Conservation (phyloP, 2,113 vertebrate genomes). For the Ceyx melanurus region DNA sequence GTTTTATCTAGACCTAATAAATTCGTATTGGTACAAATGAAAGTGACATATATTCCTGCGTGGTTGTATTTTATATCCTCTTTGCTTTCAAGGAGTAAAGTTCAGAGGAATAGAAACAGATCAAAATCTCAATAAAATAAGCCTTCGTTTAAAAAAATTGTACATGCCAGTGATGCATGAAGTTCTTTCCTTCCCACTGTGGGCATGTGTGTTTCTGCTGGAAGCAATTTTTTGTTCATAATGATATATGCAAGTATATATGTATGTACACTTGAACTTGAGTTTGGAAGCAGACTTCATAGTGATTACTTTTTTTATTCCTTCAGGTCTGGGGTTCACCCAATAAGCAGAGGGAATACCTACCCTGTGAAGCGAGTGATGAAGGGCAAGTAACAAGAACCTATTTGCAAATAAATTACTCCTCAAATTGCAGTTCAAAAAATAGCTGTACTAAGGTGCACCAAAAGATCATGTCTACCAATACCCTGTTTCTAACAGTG, state of each 20-base stretch:
- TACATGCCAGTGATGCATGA: neutral
- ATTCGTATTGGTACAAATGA: neutral
- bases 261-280: neutral
- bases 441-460: neutral
- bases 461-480: neutral
- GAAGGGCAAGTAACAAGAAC: neutral
- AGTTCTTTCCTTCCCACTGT: neutral
- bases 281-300: neutral
- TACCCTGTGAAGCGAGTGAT: neutral
- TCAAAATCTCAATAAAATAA: neutral
- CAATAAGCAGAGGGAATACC: neutral
- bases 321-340: neutral
- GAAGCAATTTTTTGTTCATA: neutral
- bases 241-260: neutral
- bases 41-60: neutral
- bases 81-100: neutral
- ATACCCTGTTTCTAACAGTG: neutral
- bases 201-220: neutral
- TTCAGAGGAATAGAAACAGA: neutral
- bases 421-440: neutral
- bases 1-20: neutral
- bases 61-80: neutral
- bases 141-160: neutral
- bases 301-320: neutral
- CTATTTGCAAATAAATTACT: neutral